These are phyloP conservation scores for Columbina picui DNA, from an alignment of 2,113 vertebrate species.

Conservation along the genomic window DNA sequence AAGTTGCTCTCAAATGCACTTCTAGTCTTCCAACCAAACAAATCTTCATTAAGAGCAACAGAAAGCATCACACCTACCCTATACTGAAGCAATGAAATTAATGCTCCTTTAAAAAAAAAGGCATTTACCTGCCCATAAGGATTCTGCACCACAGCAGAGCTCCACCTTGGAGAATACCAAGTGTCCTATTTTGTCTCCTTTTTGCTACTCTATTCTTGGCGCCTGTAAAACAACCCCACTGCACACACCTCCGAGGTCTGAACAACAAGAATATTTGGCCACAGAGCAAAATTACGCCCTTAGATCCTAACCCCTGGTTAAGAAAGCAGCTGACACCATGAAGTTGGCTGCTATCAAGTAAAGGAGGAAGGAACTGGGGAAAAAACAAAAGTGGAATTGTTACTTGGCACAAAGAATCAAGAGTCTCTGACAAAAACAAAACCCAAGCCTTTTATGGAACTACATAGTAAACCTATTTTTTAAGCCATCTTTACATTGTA, in stretches of 20 bases:
- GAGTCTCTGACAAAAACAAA: neutral
- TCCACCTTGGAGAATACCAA: neutral
- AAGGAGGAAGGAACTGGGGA: neutral
- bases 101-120: neutral
- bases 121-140: neutral
- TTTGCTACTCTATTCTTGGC: neutral
- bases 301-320: neutral
- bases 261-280: neutral
- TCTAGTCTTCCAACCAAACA: neutral
- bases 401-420: neutral
- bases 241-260: neutral
- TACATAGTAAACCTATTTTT: neutral
- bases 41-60: neutral
- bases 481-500: neutral
- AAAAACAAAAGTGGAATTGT: neutral
- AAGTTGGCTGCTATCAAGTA: neutral
- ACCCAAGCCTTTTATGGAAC: neutral
- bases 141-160: neutral
- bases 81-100: neutral
- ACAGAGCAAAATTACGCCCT: neutral
- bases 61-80: neutral
- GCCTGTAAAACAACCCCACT: neutral
- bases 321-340: neutral
- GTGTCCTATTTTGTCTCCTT: neutral
- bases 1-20: neutral